Conservation (phyloP, 2,888 invertebrate genomes). For the Parnassius smintheus region DNA sequence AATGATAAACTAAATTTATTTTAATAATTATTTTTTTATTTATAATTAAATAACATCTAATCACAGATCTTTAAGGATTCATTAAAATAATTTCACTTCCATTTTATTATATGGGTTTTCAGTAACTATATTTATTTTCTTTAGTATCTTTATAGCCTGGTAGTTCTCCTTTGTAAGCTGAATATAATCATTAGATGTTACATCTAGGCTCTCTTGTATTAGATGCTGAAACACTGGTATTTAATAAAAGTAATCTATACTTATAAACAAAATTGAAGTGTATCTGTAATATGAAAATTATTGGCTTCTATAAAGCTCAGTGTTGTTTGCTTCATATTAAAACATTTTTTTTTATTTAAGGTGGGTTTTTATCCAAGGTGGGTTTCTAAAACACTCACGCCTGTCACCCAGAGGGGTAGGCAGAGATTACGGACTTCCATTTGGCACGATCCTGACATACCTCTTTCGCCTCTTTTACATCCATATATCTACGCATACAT, state of each 20-base stretch:
- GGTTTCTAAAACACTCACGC: too few species aligned
- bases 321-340: too few species aligned
- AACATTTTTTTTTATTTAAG: too few species aligned
- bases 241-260: neutral
- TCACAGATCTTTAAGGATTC: slow-evolving; percentile 11
- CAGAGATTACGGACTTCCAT: too few species aligned
- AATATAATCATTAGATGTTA: slow-evolving; percentile 53
- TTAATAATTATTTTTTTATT: too few species aligned
- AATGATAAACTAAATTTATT: neutral
- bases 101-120: slow-evolving; percentile 61
- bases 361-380: too few species aligned
- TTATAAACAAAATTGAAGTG: neutral
- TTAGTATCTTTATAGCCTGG: slow-evolving; percentile 48
- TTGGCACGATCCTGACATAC: too few species aligned
- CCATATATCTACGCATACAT: too few species aligned
- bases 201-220: slow-evolving; percentile 49
- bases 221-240: slow-evolving; percentile 47
- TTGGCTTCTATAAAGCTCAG: too few species aligned
- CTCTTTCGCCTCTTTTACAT: too few species aligned
- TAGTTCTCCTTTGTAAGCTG: slow-evolving; percentile 52
- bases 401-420: too few species aligned
- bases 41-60: neutral
- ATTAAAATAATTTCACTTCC: slow-evolving; percentile 60
- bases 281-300: neutral
- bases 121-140: slow-evolving; percentile 59